Evolutionary conservation across 2,888 invertebrate genomes (phyloP), one percentile per base, ranked within the genome.

Genomic region (Colostygia pectinataria): DNA sequence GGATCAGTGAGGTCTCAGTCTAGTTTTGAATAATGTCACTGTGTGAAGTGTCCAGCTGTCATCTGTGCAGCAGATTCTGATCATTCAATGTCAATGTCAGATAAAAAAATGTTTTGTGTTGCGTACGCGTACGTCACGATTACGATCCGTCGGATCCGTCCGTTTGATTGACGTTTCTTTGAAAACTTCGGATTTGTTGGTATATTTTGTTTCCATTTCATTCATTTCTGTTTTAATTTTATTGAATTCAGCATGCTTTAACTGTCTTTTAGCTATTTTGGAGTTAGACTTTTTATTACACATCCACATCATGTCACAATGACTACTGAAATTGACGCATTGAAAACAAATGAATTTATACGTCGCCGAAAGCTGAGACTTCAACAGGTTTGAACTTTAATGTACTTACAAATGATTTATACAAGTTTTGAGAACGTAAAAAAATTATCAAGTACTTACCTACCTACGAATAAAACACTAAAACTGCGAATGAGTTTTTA

Each of bases 301-400:
- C n/a, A n/a, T n/a, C n/a, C 25, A 25, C 46, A 39, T 50, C 59
- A 66, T 68, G 79, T 71, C 79, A 81, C 47, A 32, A 88, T 90
- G 88, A 84, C 83, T 78, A 83, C 83, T 46, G 81, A 83, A 65
- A 66, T 66, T 53, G 83, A 85, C 70, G 63, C 64, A 59, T 58
- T 76, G 51, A 80, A 87, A 90, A 89, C 88, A 87, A 88, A 84
- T 80, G 89, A 90, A 79, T 78, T 89, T 75, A 63, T 81, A 55
- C 77, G 83, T 59, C 77, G 88, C 63, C 80, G 90, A 65, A 87
- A 84, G 65, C 73, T 90, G 45, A 77, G 90, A 75, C 78, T 90
- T 75, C 86, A 84, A 64, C 90, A 90, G 87, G 90, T 90, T 78
- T 68, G 77, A 24, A 46, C 20, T 31, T 53, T 55, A 46, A 28